Evolutionary conservation across 2,888 invertebrate species (phyloP).

Genomic region (Phania funesta): DNA sequence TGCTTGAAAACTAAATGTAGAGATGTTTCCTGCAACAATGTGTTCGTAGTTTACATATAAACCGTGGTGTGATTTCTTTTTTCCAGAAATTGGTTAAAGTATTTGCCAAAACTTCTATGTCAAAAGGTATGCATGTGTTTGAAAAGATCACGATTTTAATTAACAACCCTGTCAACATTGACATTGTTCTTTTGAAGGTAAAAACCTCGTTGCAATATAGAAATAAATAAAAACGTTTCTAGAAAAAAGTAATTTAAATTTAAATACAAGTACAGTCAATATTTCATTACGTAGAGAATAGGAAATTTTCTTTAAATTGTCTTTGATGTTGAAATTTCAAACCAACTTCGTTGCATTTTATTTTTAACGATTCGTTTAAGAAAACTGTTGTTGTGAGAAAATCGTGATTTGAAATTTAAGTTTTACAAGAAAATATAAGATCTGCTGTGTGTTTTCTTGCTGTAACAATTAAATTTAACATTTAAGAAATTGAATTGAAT

Average conservation of each 20-base stretch:
- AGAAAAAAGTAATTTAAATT: conserved; percentile 24
- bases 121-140: conserved; percentile 64
- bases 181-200: conserved; percentile 64
- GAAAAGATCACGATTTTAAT: conserved; percentile 66
- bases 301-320: neutral
- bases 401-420: conserved; percentile 62
- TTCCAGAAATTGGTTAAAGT: neutral
- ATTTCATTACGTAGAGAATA: neutral
- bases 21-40: too few species aligned
- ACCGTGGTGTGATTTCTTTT: neutral
- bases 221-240: conserved; percentile 15
- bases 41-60: conserved; percentile 35
- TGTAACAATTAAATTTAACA: conserved; percentile 66
- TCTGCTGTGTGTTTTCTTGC: conserved; percentile 11
- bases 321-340: conserved; percentile 23
- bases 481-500: conserved; percentile 53
- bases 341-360: neutral
- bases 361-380: neutral
- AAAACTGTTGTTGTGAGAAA: conserved; percentile 61
- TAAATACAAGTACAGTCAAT: neutral
- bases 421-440: conserved; percentile 62
- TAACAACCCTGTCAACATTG: conserved; percentile 66
- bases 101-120: conserved; percentile 32
- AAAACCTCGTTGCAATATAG: conserved; percentile 29
- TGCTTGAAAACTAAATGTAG: too few species aligned